These are phyloP conservation scores for Cheirogaleus major DNA, from an alignment of 2,797 vertebrate species.

Conservation along the genomic window DNA sequence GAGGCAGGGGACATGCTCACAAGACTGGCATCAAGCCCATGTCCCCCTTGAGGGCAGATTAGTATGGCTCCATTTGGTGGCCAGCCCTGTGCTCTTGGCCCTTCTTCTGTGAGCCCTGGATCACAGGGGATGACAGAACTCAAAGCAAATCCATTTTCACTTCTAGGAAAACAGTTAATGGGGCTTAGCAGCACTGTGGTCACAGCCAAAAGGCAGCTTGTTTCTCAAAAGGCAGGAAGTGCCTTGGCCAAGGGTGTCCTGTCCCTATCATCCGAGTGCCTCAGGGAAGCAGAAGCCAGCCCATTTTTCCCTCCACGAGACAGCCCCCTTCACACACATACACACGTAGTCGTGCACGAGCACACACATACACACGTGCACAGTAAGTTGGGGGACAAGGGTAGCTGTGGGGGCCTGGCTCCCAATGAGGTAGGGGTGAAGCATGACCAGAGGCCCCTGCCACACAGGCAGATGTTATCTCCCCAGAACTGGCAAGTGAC, in stretches of 20 bases:
- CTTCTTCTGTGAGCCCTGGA: constrained; percentile 27
- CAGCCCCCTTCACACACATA: not conserved
- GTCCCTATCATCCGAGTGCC: not conserved
- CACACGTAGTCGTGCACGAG: not conserved
- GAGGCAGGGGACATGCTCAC: not conserved
- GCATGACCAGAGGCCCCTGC: not conserved
- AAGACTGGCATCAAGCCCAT: not conserved
- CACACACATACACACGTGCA: not conserved
- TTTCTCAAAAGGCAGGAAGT: constrained; percentile 41
- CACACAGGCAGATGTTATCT: not conserved
- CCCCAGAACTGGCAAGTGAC: not conserved
- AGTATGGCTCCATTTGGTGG: not conserved
- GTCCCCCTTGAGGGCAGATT: not conserved
- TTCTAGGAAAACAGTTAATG: constrained; percentile 50
- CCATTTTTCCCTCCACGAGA: not conserved
- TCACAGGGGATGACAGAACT: constrained; percentile 41
- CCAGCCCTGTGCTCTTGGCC: not conserved
- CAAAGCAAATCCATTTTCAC: constrained; percentile 50
- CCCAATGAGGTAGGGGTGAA: not conserved
- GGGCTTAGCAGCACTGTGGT: not conserved
- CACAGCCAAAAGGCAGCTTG: constrained; percentile 19
- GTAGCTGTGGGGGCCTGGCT: not conserved
- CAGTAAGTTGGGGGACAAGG: not conserved
- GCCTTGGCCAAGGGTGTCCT: not conserved
- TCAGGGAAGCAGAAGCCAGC: constrained; percentile 26